Evolutionary conservation across 2,797 vertebrate species (phyloP).

Genomic region (Pseudochirops corinnae): DNA sequence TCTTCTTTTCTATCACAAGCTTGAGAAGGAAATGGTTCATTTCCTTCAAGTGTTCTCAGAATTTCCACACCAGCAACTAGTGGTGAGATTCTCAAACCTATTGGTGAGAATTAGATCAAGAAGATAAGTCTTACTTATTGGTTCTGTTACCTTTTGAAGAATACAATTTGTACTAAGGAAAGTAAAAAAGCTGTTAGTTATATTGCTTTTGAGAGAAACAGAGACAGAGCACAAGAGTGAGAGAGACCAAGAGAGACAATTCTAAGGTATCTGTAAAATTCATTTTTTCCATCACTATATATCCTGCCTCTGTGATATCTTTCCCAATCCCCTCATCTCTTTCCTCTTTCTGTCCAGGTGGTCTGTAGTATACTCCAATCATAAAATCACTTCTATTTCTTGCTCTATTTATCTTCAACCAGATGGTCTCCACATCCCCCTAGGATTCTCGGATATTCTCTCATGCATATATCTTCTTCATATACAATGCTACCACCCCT

Average conservation of each 20-base stretch:
- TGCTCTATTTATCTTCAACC: neutral
- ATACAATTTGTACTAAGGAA: neutral
- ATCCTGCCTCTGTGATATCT: neutral
- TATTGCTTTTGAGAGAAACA: neutral
- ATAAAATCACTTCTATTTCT: neutral
- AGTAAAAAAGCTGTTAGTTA: neutral
- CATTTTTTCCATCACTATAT: neutral
- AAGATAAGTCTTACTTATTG: neutral
- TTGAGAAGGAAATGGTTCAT: neutral
- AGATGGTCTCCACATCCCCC: neutral
- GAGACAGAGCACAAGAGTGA: neutral
- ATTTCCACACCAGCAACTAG: neutral
- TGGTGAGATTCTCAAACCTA: neutral
- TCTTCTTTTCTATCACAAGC: neutral
- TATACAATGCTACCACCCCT: neutral
- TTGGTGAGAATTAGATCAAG: neutral
- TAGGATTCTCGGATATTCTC: neutral
- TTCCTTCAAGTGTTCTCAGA: neutral
- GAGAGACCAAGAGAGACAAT: neutral
- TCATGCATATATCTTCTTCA: neutral
- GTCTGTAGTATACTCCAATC: neutral
- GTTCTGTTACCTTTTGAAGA: neutral
- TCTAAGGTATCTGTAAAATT: neutral
- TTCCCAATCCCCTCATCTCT: neutral
- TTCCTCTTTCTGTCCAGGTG: neutral